Conservation (phyloP, 2,113 vertebrate species). For the Oryzias woworae region DNA sequence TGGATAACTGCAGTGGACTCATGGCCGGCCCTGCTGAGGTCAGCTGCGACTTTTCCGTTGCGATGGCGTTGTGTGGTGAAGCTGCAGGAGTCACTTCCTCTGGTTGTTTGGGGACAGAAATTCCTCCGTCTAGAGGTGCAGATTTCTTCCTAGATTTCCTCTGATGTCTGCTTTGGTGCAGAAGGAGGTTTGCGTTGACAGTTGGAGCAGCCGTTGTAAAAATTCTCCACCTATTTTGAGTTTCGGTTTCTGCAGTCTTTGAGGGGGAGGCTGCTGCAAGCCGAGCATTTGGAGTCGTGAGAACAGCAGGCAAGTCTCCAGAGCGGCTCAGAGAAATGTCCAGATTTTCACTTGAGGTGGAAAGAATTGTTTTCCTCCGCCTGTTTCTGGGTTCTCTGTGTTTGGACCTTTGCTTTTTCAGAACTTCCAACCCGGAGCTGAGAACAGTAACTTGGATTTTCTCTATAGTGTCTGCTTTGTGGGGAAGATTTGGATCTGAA, state of each 20-base stretch:
- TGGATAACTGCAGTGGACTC: constrained; percentile 51
- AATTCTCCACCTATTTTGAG: constrained; percentile 20
- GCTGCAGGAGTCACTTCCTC: constrained; percentile 28
- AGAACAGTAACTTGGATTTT: background rate
- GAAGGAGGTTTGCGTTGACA: constrained; percentile 13
- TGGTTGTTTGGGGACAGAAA: constrained; percentile 7
- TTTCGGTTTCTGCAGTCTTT: constrained; percentile 9
- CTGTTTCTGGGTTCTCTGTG: constrained; percentile 46
- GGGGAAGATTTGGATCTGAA: constrained; percentile 12
- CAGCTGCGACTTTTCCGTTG: constrained; percentile 5
- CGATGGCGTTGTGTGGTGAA: background rate
- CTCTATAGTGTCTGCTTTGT: constrained; percentile 2
- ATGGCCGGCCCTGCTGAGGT: constrained; percentile 20
- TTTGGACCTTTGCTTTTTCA: constrained; percentile 44
- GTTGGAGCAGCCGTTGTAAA: constrained; percentile 15
- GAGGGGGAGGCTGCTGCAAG: background rate
- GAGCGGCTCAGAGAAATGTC: constrained; percentile 7
- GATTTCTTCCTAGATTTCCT: constrained; percentile 41
- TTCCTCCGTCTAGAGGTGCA: background rate
- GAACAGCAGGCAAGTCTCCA: constrained; percentile 12
- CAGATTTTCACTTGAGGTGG: constrained; percentile 12
- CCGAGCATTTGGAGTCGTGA: background rate
- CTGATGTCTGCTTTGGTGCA: constrained; percentile 25
- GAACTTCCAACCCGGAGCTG: constrained; percentile 16
- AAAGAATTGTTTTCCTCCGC: constrained; percentile 44